phyloP scores from a whole-genome alignment of 2,797 vertebrate species.

The Otus scops region DNA sequence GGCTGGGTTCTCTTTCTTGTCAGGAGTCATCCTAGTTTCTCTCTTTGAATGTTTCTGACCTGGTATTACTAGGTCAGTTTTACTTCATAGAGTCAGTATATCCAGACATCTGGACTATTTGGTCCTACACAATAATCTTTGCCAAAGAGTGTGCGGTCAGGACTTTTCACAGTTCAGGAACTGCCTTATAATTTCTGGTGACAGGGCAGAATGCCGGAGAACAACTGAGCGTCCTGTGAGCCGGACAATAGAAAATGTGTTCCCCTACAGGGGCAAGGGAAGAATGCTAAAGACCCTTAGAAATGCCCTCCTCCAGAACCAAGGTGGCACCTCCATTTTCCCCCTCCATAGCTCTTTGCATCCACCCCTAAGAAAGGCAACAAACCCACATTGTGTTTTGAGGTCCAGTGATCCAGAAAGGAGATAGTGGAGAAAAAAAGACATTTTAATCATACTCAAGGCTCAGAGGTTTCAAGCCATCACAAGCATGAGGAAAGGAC shows the following conservation, averaged over 20 bases:
- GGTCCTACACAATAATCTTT: conserved; percentile 22
- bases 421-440: background rate
- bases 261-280: background rate
- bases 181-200: conserved; percentile 45
- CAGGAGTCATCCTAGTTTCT: conserved; percentile 16
- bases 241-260: background rate
- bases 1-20: conserved; percentile 35
- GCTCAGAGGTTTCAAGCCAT: conserved; percentile 4
- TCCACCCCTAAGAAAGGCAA: background rate
- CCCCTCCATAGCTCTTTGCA: background rate
- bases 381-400: background rate
- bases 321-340: background rate
- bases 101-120: background rate
- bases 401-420: background rate
- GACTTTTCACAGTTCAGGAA: conserved; percentile 22
- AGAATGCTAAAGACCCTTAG: background rate
- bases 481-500: background rate
- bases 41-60: conserved; percentile 51
- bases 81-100: conserved; percentile 8
- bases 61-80: background rate
- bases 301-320: background rate
- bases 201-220: background rate
- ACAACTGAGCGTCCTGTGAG: background rate
- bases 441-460: background rate
- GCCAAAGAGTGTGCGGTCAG: conserved; percentile 54